These are phyloP conservation scores for mouse (Mus musculus) DNA, from an alignment of 2,113 vertebrate species.

Conservation along the genomic window DNA sequence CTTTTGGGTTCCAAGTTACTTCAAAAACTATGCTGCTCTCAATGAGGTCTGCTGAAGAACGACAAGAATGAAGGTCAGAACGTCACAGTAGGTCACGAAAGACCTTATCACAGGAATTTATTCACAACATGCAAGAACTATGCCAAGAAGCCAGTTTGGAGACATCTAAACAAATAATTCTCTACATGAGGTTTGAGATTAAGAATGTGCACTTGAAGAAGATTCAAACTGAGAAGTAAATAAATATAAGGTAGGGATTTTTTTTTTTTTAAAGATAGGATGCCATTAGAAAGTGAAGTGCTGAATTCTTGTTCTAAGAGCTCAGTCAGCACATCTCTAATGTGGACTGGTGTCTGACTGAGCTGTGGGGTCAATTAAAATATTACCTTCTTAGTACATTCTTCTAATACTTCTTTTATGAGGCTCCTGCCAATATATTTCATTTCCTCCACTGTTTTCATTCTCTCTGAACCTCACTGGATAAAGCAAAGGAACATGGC, in stretches of 20 bases:
- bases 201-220: constrained; percentile 83
- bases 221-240: constrained; percentile 83
- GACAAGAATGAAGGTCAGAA: constrained; percentile 85
- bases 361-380: constrained; percentile 40
- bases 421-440: constrained; percentile 16
- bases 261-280: constrained; percentile 31
- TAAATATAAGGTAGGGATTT: constrained; percentile 75
- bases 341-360: constrained; percentile 58
- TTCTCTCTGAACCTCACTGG: constrained; percentile 1
- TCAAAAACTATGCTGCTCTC: constrained; percentile 73
- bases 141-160: constrained; percentile 84
- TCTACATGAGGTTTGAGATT: constrained; percentile 82
- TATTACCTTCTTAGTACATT: constrained; percentile 62
- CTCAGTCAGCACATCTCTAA: constrained; percentile 78
- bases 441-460: not conserved
- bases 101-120: constrained; percentile 85
- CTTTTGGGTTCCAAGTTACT: constrained; percentile 66
- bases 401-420: constrained; percentile 52
- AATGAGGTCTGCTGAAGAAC: constrained; percentile 79
- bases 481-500: constrained; percentile 38
- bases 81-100: constrained; percentile 81
- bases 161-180: constrained; percentile 85
- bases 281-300: constrained; percentile 73
- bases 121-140: constrained; percentile 83
- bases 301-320: constrained; percentile 77